phyloP scores from a whole-genome alignment of 2,888 invertebrate genomes.

The Pheosia gnoma region DNA sequence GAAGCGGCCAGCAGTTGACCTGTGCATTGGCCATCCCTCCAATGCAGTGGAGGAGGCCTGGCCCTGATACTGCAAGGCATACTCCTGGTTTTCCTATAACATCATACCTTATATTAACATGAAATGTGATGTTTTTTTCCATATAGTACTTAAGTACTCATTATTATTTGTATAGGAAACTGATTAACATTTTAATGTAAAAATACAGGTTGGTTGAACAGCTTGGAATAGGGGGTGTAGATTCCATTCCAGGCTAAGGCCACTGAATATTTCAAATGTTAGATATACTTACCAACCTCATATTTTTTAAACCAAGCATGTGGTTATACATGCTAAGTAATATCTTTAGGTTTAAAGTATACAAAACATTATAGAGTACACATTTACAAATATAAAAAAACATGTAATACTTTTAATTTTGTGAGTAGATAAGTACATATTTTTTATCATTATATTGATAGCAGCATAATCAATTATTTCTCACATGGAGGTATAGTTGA shows the following conservation, averaged over 20 bases:
- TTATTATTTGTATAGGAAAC: too few relatives aligned
- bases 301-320: too few relatives aligned
- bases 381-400: neutral
- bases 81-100: slow-evolving; percentile 90
- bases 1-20: slow-evolving; percentile 96
- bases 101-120: neutral
- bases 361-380: too few relatives aligned
- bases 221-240: too few relatives aligned
- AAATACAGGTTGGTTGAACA: too few relatives aligned
- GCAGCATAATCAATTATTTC: slow-evolving; percentile 3
- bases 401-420: slow-evolving; percentile 1
- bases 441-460: neutral
- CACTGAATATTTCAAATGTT: too few relatives aligned
- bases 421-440: neutral
- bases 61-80: slow-evolving; percentile 97
- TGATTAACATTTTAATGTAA: too few relatives aligned
- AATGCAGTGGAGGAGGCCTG: slow-evolving; percentile 95
- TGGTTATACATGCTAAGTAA: too few relatives aligned
- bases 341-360: neutral
- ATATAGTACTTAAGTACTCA: too few relatives aligned
- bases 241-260: too few relatives aligned
- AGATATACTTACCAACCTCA: too few relatives aligned
- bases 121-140: too few relatives aligned
- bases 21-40: slow-evolving; percentile 99
- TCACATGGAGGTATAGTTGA: neutral